Base-by-base conservation (phyloP, 37 sponge, comb jelly and placozoan species). In the Hexactinellida sp. region DNA sequence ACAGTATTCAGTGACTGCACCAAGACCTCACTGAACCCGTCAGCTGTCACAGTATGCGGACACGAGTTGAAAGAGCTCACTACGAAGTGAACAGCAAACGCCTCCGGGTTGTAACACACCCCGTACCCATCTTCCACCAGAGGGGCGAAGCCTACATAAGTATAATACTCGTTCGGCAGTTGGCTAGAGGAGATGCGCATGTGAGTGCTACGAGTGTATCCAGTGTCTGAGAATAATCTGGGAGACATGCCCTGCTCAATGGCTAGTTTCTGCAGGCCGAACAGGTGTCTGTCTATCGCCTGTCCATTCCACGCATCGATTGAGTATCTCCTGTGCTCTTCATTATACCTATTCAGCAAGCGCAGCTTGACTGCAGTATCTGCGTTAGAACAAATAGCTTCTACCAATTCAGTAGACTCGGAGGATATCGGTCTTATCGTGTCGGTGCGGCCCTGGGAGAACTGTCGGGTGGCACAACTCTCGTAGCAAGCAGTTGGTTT, bases 51-150 rank as follows among this genome's bases (percentile, higher is more conserved):
- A 21, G 94, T 95, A 21, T 90, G 55, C 0, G 88, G 88, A 41
- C 91, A 93, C 28, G 47, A 54, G 0, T 54, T 38, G 76, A 86
- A 95, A 0, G 94, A 93, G 37, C 87, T 85, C 32, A 95, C 86
- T n/a, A 87, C 54, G 24, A 95, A 47, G 38, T 88, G 71, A n/a
- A 93, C 82, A 36, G 83, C 38, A 19, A 88, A 51, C 36, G 88
- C 84, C 37, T 88, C 89, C 0, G 97, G 97, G 55, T 94, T 96
- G 89, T 96, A 96, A 84, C 93, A 92, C 24, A 96, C 91, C 0
- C 95, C 97, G 86, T 96, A 96, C 34, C 97, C 94, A 54, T 92
- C 91, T 21, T 86, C 84, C 36, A 92, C 95, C 9, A 92, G 90
- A 21, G 97, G 93, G 34, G 94, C 95, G 91, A 92, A 96, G 38